Evolutionary conservation across 2,888 invertebrate genomes (phyloP), one percentile per base, ranked within the genome.

Genomic region (Melipona bicolor): DNA sequence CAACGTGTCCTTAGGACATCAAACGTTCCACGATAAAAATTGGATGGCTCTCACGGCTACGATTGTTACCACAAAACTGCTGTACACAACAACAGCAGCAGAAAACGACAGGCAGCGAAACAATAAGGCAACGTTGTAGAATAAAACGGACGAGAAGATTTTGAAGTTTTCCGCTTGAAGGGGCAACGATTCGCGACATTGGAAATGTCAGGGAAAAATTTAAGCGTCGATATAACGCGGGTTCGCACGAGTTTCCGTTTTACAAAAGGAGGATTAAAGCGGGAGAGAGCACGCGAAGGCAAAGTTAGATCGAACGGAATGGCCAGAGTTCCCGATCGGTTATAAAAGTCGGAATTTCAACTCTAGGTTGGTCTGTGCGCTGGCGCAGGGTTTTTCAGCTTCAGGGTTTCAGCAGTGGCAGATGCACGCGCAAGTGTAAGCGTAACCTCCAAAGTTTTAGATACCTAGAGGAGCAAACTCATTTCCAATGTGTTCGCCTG

Each of bases 401-500:
- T 11, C 15, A 1, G 21, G 19, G 32, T 13, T 27, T 13, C 1
- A n/a, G 54, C 70, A 56, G 13, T 9, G 9, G 13, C 50, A 1
- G 36, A 32, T 61, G 64, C 76, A 49, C 62, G 69, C 49, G 32
- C 75, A 43, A 54, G 50, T 54, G 82, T 65, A 62, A 69, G 74
- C 32, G 64, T 65, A 79, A 79, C 70, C 79, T 9, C 65, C 59
- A 64, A 84, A 76, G 72, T 83, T 84, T 43, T 77, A 75, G 70
- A 81, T 84, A 87, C 80, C 82, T 84, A 77, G 81, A 86, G 86
- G 84, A 90, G 77, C 89, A 88, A 88, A 89, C 89, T 89, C 88
- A 87, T 89, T 90, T 87, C 86, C 89, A 83, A 89, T 88, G 90
- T 89, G 90, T 83, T 84, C 87, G 79, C 78, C 79, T 65, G 69